These are phyloP conservation scores for Coelopa pilipes DNA, from an alignment of 2,888 invertebrate genomes.

Conservation along the genomic window DNA sequence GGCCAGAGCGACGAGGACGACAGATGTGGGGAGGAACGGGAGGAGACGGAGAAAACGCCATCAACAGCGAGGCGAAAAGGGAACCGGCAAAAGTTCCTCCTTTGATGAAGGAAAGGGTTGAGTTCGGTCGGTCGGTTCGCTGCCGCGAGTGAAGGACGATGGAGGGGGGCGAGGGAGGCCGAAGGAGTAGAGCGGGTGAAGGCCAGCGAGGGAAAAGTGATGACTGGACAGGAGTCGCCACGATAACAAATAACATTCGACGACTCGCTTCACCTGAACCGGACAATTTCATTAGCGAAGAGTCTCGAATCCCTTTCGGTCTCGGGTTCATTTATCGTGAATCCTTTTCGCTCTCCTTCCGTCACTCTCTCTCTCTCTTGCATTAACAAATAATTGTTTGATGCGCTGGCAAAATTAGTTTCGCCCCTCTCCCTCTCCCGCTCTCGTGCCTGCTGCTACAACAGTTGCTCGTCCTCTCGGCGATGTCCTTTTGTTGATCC, in stretches of 20 bases:
- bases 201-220: background rate
- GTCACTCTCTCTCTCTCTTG: conserved; percentile 1
- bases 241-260: background rate
- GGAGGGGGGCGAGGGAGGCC: background rate
- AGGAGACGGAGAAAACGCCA: no score
- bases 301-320: background rate
- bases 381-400: conserved; percentile 33
- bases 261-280: conserved; percentile 5
- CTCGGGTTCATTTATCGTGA: no score
- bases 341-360: background rate
- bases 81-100: background rate
- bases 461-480: no score
- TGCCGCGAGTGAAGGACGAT: background rate
- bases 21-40: no score
- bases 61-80: no score
- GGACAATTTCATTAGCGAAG: conserved; percentile 29
- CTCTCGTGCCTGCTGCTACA: no score
- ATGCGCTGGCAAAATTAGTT: conserved; percentile 23
- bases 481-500: no score
- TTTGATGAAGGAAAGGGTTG: background rate
- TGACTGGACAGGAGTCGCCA: background rate
- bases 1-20: no score
- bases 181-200: conserved; percentile 1
- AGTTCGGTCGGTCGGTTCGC: background rate
- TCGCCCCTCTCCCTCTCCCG: no score